Evolutionary conservation across 2,888 invertebrate species (phyloP).

Genomic region (Conchocele bisecta): DNA sequence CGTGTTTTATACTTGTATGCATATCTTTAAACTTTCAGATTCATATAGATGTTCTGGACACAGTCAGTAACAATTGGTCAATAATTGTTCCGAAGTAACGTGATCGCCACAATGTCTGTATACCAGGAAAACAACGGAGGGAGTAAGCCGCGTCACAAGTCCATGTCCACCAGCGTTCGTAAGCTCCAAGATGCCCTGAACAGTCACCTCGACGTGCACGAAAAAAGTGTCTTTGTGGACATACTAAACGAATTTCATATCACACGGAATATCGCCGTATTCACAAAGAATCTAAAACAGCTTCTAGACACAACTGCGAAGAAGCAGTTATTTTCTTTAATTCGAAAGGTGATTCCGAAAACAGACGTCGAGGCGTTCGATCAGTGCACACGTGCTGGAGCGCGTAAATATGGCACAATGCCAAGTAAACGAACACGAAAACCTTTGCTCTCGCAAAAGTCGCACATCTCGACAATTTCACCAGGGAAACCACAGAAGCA

Average conservation of each 20-base stretch:
- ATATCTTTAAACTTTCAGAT: too few relatives aligned
- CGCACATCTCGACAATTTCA: slow-evolving; percentile 8
- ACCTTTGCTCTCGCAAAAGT: slow-evolving; percentile 6
- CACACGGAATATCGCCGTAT: slow-evolving; percentile 70
- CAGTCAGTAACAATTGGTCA: too few relatives aligned
- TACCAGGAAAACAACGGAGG: neutral
- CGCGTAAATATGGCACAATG: slow-evolving; percentile 60
- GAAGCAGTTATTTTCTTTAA: slow-evolving; percentile 66
- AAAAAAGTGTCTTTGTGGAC: slow-evolving; percentile 71
- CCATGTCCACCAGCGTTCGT: slow-evolving; percentile 68
- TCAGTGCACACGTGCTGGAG: slow-evolving; percentile 38
- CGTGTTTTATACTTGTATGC: too few relatives aligned
- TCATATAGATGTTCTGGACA: too few relatives aligned
- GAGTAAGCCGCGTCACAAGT: slow-evolving; percentile 14
- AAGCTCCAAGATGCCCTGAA: slow-evolving; percentile 76
- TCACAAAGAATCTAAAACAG: slow-evolving; percentile 67
- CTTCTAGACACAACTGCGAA: slow-evolving; percentile 79
- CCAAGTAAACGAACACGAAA: slow-evolving; percentile 55
- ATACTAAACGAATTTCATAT: slow-evolving; percentile 73
- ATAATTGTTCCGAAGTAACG: too few relatives aligned
- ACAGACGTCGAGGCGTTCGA: slow-evolving; percentile 73
- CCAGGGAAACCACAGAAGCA: slow-evolving; percentile 26
- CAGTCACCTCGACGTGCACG: slow-evolving; percentile 69
- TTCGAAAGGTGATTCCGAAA: slow-evolving; percentile 72
- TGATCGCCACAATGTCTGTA: too few relatives aligned